phyloP scores from a whole-genome alignment of 1,140 invertebrate genomes.

The Theocolax elegans region DNA sequence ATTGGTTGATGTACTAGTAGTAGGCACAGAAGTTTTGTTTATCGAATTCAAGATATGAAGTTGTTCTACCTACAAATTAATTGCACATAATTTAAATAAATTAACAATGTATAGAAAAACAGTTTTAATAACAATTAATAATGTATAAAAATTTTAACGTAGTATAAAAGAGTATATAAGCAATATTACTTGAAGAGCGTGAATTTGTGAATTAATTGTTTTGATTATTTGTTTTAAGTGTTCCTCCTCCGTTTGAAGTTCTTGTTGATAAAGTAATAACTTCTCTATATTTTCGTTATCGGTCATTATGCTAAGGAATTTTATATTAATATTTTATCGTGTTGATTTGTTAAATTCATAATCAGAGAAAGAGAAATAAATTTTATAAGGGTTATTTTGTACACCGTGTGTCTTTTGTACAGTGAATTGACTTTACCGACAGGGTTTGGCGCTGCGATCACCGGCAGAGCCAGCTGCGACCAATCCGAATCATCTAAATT shows the following conservation, averaged over 20 bases:
- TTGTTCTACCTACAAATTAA: slow-evolving; percentile 56
- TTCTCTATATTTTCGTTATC: slow-evolving; percentile 41
- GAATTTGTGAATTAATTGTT: slow-evolving; percentile 56
- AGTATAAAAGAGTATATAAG: slow-evolving; percentile 23
- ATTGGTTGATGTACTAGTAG: background rate
- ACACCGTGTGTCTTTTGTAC: no score
- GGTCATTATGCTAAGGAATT: slow-evolving; percentile 13
- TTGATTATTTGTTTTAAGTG: slow-evolving; percentile 50
- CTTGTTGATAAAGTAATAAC: slow-evolving; percentile 43
- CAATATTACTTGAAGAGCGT: slow-evolving; percentile 52
- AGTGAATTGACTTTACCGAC: no score
- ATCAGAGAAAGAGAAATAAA: no score
- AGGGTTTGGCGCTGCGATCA: no score
- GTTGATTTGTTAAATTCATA: no score
- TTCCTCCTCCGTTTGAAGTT: slow-evolving; percentile 52
- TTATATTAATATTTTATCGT: no score
- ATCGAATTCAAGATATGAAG: slow-evolving; percentile 53
- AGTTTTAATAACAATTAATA: background rate
- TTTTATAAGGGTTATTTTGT: no score
- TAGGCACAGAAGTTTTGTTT: slow-evolving; percentile 14
- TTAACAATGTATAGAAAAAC: background rate
- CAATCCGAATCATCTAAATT: no score
- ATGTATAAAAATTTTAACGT: background rate
- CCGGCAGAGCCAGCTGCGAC: no score
- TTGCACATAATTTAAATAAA: slow-evolving; percentile 23